Percentiles rank a stretch among this genome's conserved stretches.
phyloP scores from a whole-genome alignment of 2,888 invertebrate species.

The Chalcosyrphus nemorum region DNA sequence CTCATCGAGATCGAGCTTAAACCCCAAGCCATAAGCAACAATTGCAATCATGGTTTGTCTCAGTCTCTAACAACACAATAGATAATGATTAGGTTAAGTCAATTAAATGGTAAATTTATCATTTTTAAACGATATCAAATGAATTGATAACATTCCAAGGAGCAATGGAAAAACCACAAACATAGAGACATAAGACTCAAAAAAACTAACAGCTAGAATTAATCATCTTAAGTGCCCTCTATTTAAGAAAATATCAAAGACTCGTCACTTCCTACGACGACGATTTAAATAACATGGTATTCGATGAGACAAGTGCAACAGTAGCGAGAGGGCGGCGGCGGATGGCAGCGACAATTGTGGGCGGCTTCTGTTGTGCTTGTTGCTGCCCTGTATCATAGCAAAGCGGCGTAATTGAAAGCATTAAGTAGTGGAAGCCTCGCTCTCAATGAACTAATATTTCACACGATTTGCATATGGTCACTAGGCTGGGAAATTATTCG shows the following conservation, averaged over 20 bases:
- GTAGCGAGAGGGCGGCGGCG: slow-evolving; percentile 4
- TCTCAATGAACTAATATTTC: slow-evolving; percentile 67
- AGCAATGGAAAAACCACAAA: not conserved
- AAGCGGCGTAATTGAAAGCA: slow-evolving; percentile 42
- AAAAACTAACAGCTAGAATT: slow-evolving; percentile 46
- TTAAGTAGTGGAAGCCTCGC: slow-evolving; percentile 57
- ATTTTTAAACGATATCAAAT: slow-evolving; percentile 44
- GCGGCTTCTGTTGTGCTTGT: slow-evolving; percentile 16
- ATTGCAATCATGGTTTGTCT: not conserved
- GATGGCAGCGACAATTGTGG: slow-evolving; percentile 25
- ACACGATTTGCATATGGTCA: slow-evolving; percentile 67
- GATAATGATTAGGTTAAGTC: slow-evolving; percentile 64
- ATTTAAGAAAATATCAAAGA: slow-evolving; percentile 50
- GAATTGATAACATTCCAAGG: not conserved
- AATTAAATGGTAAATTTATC: slow-evolving; percentile 51
- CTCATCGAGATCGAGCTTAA: slow-evolving; percentile 11
- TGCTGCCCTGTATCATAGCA: slow-evolving; percentile 30
- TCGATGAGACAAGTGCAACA: not conserved
- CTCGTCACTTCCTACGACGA: slow-evolving; percentile 52
- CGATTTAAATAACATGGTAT: not conserved
- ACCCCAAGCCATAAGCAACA: not conserved
- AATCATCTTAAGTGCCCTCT: slow-evolving; percentile 64
- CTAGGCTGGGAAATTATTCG: slow-evolving; percentile 29
- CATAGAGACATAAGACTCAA: slow-evolving; percentile 15
- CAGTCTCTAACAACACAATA: slow-evolving; percentile 19